These are phyloP conservation scores for Notolepis coatsorum DNA, from an alignment of 2,797 vertebrate genomes.

Conservation along the genomic window DNA sequence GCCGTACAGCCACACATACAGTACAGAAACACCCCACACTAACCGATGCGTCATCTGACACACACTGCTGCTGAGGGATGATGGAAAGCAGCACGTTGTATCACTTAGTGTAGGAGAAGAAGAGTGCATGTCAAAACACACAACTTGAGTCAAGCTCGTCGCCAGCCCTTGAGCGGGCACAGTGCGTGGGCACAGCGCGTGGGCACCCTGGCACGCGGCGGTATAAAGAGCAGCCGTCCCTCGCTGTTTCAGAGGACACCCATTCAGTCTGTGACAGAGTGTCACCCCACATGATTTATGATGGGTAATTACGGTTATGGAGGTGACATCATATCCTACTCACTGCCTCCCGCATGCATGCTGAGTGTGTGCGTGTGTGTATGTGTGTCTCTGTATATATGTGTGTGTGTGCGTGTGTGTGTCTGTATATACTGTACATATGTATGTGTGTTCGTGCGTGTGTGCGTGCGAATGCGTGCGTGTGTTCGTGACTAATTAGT, in stretches of 20 bases:
- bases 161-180: constrained; percentile 10
- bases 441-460: not conserved
- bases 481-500: constrained; percentile 81
- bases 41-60: constrained; percentile 3
- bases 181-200: constrained; percentile 17
- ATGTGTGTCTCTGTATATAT: constrained; percentile 37
- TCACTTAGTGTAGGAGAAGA: constrained; percentile 37
- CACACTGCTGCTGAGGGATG: constrained; percentile 45
- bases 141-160: constrained; percentile 9
- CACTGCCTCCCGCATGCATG: constrained; percentile 51
- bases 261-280: constrained; percentile 73
- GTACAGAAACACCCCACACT: not conserved
- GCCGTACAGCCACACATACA: not conserved
- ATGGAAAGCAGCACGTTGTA: constrained; percentile 52
- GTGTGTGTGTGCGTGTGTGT: constrained; percentile 7
- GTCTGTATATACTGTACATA: too few species aligned
- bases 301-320: constrained; percentile 80
- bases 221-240: constrained; percentile 75
- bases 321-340: constrained; percentile 80
- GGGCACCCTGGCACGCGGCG: constrained; percentile 49
- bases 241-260: constrained; percentile 74
- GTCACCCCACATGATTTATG: constrained; percentile 80
- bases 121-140: constrained; percentile 40
- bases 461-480: constrained; percentile 5
- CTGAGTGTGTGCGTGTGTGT: constrained; percentile 21